These are phyloP conservation scores for Hippoglossus hippoglossus DNA, from an alignment of 2,797 vertebrate genomes.

Conservation along the genomic window DNA sequence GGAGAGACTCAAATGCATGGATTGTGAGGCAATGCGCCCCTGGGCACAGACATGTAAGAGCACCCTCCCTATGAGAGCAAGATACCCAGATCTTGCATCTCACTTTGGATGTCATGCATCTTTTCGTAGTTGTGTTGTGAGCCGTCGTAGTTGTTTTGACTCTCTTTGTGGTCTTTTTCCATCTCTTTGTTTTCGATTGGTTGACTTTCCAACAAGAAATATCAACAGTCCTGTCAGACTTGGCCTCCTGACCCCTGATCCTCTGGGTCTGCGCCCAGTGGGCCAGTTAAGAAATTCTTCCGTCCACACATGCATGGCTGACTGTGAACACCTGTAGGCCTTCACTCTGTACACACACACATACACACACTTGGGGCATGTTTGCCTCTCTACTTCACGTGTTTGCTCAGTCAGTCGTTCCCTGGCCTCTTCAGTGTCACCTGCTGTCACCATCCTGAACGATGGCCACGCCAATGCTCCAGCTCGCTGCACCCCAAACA, in stretches of 20 bases:
- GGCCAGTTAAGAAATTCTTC: background rate
- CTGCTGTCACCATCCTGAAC: slow-evolving; percentile 24
- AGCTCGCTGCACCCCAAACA: slow-evolving; percentile 2
- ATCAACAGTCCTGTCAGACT: background rate
- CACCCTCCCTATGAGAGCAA: background rate
- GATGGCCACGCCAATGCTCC: slow-evolving; percentile 28
- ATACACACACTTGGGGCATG: slow-evolving; percentile 15
- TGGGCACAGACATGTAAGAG: background rate
- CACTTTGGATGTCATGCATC: background rate
- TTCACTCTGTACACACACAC: slow-evolving; percentile 19
- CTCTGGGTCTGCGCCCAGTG: background rate
- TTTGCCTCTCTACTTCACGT: slow-evolving; percentile 17
- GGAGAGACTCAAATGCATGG: background rate
- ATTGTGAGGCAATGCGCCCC: background rate
- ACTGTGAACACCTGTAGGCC: slow-evolving; percentile 28
- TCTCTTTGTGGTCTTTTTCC: background rate
- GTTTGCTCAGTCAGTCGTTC: slow-evolving; percentile 38
- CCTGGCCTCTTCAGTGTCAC: slow-evolving; percentile 21
- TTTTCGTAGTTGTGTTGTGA: background rate
- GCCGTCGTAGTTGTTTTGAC: background rate
- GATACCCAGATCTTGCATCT: background rate
- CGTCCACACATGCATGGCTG: slow-evolving; percentile 17
- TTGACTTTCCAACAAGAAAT: background rate
- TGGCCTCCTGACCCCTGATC: slow-evolving; percentile 1
- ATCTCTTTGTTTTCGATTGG: background rate